Base-by-base conservation (phyloP, 92 coral and sea anemone genomes). In the Paramuricea clavata region DNA sequence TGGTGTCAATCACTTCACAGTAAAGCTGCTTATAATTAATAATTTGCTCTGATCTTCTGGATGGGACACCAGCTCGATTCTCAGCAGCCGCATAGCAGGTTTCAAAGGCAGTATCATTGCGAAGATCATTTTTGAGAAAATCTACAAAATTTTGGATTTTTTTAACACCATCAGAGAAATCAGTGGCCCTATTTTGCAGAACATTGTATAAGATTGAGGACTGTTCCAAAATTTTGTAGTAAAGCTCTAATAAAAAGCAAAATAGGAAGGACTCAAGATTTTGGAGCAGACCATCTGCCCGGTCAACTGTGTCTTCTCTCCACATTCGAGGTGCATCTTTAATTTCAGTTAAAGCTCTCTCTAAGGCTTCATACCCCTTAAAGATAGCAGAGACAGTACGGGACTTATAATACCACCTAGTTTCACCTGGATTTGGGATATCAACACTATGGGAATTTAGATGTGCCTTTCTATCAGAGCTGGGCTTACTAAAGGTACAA, bases 341-440 rank as follows among this genome's bases (percentile, higher is more conserved):
- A 30, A 67, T 67, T 10, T 67, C 74, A 16, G 41, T 35, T 2
- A 67, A 67, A 10, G 74, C 74, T 26, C 6, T 35, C 2, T 1
- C 17, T 12, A 35, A n/a, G 17, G 41, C 41, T 1, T 67, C 74
- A 67, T 12, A 67, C 2, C 7, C 6, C 2, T 30, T 31, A 35
- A 26, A 67, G 11, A 67, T 67, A 30, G 36, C 17, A 67, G 41
- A 67, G 6, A 67, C 11, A 26, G 15, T 10, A 12, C 35, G 74
- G 4, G 74, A 67, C 11, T 67, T 67, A 67, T 67, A 8, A 35
- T 67, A 67, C 35, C 74, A 67, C 74, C 74, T 67, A 30, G 74
- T 67, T 67, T 67, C 74, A 12, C 74, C 44, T 12, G 74, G 74
- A 67, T 67, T 67, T 1, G 74, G 44, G 21, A 67, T 26, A 35